These are phyloP conservation scores for Hexactinellida sp. DNA, from an alignment of 37 sponge, comb jelly and placozoan species.

Conservation along the genomic window DNA sequence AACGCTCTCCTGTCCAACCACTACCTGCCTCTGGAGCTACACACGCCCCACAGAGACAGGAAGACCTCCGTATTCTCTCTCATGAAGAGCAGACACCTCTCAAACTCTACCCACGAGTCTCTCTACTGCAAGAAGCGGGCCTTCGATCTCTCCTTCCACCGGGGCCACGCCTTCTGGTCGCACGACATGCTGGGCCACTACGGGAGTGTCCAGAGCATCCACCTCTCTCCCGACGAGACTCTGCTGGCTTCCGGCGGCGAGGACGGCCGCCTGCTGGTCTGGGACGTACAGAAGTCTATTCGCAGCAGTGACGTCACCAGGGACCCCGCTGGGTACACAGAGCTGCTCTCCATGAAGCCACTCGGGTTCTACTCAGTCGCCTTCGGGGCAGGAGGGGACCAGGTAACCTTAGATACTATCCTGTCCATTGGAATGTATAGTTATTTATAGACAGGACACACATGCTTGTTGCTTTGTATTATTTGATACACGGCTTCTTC, in stretches of 20 bases:
- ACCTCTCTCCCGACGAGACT: not conserved
- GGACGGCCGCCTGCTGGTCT: constrained; percentile 5
- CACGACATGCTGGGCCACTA: not conserved
- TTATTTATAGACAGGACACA: no score
- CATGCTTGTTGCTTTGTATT: no score
- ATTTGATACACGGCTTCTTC: no score
- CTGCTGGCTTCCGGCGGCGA: not conserved
- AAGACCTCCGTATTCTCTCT: not conserved
- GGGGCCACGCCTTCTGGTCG: not conserved
- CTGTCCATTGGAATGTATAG: no score
- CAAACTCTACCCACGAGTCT: not conserved
- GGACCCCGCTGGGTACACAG: not conserved
- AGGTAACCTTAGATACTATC: not conserved
- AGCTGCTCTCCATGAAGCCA: not conserved
- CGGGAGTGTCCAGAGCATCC: not conserved
- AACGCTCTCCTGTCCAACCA: not conserved
- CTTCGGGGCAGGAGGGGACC: not conserved
- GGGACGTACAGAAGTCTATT: not conserved
- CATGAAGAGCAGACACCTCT: not conserved
- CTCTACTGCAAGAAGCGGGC: not conserved
- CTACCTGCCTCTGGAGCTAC: not conserved
- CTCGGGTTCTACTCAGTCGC: not conserved
- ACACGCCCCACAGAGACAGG: not conserved
- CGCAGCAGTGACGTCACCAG: not conserved
- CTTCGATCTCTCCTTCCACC: not conserved